Base-by-base conservation (phyloP, 2,888 invertebrate genomes). In the Unio delphinus region DNA sequence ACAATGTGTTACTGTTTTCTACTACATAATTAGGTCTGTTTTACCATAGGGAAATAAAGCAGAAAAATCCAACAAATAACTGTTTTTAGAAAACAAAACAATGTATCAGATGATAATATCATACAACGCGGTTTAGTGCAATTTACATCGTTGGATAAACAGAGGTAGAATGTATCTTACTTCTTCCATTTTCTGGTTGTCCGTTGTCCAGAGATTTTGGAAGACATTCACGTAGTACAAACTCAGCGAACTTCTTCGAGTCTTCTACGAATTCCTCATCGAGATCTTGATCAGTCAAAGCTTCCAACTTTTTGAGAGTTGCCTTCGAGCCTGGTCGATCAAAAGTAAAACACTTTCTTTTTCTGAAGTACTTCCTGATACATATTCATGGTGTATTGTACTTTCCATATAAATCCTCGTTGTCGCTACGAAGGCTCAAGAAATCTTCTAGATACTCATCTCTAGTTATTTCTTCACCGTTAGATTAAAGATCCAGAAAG, bases 401-500 rank as follows among this genome's bases (percentile, higher is more conserved):
- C 28, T 56, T 69, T 4, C 55, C 57, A n/a, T 55, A 45, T 4
- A 60, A 34, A 23, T 23, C 34, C 1, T 7, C 26, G 17, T 11
- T 30, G 7, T 30, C 65, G 6, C n/a, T 4, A 3, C 55, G 58
- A 18, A 55, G 26, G 26, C 18, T 54, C 45, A 69, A 34, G 54
- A 65, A 69, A 3, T 45, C n/a, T 55, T 69, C 69, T 15, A 69
- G 64, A 45, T 69, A 69, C 55, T 65, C 69, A 61, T 69, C 69
- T 0, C 60, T 28, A 4, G 64, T 60, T 6, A 65, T 69, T 28
- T 59, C 61, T 55, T 56, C 30, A n/a, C 65, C 69, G 23, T 69
- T 56, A 20, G n/a, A 15, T 30, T 30, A 18, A 54, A 65, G 69
- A 0, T 69, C 61, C 8, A 69, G 69, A 28, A 28, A 28, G 55